Evolutionary conservation across 2,113 vertebrate genomes (phyloP).

Genomic region (Blennius ocellaris): DNA sequence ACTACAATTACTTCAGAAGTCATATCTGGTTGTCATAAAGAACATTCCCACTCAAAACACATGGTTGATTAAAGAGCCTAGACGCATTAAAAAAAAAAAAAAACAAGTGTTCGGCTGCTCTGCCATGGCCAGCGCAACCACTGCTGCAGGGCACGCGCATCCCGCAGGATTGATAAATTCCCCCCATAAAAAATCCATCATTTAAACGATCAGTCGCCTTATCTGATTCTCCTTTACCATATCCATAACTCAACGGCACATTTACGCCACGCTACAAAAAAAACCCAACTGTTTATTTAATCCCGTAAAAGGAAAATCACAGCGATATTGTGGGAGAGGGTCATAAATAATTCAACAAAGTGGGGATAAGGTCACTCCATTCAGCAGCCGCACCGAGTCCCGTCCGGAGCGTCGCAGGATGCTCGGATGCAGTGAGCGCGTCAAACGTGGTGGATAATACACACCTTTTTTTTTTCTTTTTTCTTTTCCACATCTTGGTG

Average conservation of each 20-base stretch:
- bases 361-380: constrained; percentile 16
- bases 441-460: not conserved
- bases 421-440: not conserved
- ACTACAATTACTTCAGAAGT: too few species aligned
- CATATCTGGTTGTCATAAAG: too few species aligned
- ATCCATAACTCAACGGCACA: not conserved
- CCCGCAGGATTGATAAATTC: not conserved
- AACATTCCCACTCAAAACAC: too few species aligned
- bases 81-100: too few species aligned
- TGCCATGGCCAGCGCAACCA: constrained; percentile 11
- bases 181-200: not conserved
- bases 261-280: not conserved
- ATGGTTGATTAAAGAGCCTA: too few species aligned
- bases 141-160: not conserved
- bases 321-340: not conserved
- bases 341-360: constrained; percentile 31
- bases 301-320: not conserved
- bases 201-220: not conserved
- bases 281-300: not conserved
- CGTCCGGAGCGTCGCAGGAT: not conserved
- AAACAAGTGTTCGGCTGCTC: too few species aligned
- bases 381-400: constrained; percentile 5
- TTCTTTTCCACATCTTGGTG: constrained; percentile 22
- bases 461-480: not conserved
- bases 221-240: not conserved